Evolutionary conservation across 1,140 invertebrate species (phyloP), one percentile per base, ranked within the genome.

Genomic region (Hyles euphorbiae): DNA sequence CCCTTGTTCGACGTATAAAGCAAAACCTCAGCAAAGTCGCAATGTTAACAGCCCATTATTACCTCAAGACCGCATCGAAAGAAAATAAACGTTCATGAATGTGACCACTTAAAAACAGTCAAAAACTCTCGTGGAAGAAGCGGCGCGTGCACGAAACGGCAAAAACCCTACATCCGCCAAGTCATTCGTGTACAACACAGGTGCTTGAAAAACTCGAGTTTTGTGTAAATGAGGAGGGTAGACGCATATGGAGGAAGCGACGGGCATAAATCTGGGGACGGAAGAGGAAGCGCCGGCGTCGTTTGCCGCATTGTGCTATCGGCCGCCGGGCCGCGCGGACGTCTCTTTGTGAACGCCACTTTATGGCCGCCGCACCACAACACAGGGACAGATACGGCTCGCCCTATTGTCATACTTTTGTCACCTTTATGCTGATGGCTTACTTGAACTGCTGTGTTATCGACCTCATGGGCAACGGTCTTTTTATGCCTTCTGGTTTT

Each of bases 241-340:
- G 76, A 81, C 78, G 83, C 84, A 86, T 85, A 83, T 81, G 81
- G 71, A 86, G 85, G 83, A 88, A 88, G 83, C 76, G 81, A 70
- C 76, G 74, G 70, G 81, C 83, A 88, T 88, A 88, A 88, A 88
- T 88, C 82, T 83, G 69, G 56, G 81, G 78, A 80, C 82, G 85
- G 85, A 88, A 88, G 57, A 74, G 85, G 85, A 88, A 85, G 83
- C 71, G 68, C 71, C 74, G 76, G 56, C 80, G 83, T 87, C 84
- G 84, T 82, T 86, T 83, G 81, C 74, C 78, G 79, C 79, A 85
- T 85, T 88, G 85, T 87, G 75, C 67, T 86, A 85, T 86, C 81
- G 83, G 83, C 72, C 76, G 78, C 57, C 81, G 78, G 77, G 78
- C 80, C 74, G 78, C 68, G 71, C 74, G 83, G 85, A 83, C 82